A percentile compares a stretch with the other conserved stretches of the same genome.
These are phyloP conservation scores for Operophtera brumata DNA, from an alignment of 2,888 invertebrate species.

Conservation along the genomic window DNA sequence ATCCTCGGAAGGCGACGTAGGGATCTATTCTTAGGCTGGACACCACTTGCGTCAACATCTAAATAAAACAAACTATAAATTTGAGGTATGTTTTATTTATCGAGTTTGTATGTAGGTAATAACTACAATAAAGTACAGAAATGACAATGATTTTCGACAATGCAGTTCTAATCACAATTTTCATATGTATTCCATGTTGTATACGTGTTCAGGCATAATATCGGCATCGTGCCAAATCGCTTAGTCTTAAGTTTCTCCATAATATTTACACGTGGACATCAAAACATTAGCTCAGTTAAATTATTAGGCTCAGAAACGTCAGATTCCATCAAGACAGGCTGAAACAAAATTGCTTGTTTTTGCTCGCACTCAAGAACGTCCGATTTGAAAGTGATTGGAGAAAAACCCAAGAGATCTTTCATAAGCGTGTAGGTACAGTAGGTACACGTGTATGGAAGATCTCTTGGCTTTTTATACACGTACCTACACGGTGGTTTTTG, in stretches of 20 bases:
- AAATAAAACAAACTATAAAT: constrained; percentile 52
- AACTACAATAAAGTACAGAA: constrained; percentile 79
- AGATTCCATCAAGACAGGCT: constrained; percentile 14
- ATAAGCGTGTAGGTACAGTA: too few species aligned
- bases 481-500: too few species aligned
- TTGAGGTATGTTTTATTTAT: constrained; percentile 80
- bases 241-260: constrained; percentile 77
- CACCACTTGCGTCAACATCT: too few species aligned
- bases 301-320: constrained; percentile 14
- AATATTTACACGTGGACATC: constrained; percentile 60
- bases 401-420: too few species aligned
- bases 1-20: too few species aligned
- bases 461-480: too few species aligned
- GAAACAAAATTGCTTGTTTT: background rate
- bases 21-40: too few species aligned
- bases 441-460: too few species aligned
- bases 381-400: too few species aligned
- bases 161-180: constrained; percentile 74
- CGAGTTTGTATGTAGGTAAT: constrained; percentile 80
- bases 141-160: constrained; percentile 75
- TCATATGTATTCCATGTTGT: constrained; percentile 77
- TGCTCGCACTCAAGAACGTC: too few species aligned
- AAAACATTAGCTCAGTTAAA: constrained; percentile 23
- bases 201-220: constrained; percentile 74
- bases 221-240: constrained; percentile 70